Conservation (phyloP, 2,113 vertebrate species). For the Upupa epops region DNA sequence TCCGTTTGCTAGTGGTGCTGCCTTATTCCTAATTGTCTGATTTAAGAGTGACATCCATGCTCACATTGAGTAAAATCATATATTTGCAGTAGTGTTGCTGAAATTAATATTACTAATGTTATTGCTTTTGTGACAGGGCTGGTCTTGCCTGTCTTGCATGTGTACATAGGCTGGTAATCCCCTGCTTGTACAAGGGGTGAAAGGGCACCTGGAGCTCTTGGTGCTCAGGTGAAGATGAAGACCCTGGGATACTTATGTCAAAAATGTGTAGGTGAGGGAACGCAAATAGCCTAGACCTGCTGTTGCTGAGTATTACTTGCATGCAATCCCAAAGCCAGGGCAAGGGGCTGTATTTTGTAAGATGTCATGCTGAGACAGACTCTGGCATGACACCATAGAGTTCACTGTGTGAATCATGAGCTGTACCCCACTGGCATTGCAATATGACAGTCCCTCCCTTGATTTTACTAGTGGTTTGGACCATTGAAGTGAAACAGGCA, state of each 20-base stretch:
- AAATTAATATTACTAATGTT: not conserved
- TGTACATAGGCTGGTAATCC: not conserved
- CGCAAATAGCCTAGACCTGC: not conserved
- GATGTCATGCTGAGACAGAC: not conserved
- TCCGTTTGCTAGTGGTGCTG: not conserved
- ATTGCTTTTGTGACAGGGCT: not conserved
- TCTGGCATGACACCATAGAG: not conserved
- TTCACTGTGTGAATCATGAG: not conserved
- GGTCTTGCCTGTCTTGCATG: not conserved
- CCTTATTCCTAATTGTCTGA: not conserved
- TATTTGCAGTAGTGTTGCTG: not conserved
- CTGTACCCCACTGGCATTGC: not conserved
- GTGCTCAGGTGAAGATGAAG: not conserved
- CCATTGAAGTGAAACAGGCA: not conserved
- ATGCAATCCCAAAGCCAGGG: not conserved
- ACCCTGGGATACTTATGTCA: not conserved
- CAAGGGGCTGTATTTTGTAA: not conserved
- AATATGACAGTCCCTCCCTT: not conserved
- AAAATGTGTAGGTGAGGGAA: not conserved
- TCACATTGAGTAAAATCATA: fast-evolving
- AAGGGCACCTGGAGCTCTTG: not conserved
- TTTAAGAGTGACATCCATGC: not conserved
- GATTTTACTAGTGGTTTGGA: not conserved
- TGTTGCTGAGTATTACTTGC: not conserved
- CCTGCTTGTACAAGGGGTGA: not conserved